A percentile compares a stretch with the other conserved stretches of the same genome.
These are phyloP conservation scores for Odontocolon sp. DNA, from an alignment of 2,888 invertebrate species.

Conservation along the genomic window DNA sequence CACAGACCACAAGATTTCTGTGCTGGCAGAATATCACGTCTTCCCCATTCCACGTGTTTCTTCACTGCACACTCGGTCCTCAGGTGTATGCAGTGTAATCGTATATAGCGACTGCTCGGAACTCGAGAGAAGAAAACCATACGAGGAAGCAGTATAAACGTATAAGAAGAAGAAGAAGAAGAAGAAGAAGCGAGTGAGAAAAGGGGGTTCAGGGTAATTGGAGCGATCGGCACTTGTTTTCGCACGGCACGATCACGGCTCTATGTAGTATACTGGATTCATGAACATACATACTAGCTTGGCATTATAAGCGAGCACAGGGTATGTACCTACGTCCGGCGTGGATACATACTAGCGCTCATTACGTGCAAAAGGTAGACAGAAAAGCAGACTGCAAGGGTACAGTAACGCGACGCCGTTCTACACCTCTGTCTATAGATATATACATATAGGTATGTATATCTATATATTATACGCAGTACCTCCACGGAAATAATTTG, in stretches of 20 bases:
- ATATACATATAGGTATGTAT: not conserved
- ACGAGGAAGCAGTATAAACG: not conserved
- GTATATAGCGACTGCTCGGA: not conserved
- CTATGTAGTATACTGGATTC: conserved; percentile 6
- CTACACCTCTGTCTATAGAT: conserved; percentile 12
- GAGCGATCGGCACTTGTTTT: conserved; percentile 79
- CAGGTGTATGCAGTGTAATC: not conserved
- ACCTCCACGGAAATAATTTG: too few species aligned
- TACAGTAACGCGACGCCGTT: conserved; percentile 53
- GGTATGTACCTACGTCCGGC: conserved; percentile 1
- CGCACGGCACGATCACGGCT: conserved; percentile 75
- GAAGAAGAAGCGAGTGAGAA: conserved; percentile 14
- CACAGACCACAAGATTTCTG: too few species aligned
- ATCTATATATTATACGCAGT: conserved; percentile 24
- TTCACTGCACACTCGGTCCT: not conserved
- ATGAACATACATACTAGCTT: conserved; percentile 22
- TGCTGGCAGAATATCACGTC: too few species aligned
- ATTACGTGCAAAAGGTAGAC: conserved; percentile 60
- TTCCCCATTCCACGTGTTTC: not conserved
- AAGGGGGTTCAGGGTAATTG: conserved; percentile 70
- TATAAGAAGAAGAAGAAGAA: conserved; percentile 1
- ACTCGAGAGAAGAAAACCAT: not conserved
- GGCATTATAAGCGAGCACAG: conserved; percentile 25
- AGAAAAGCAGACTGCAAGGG: too few species aligned
- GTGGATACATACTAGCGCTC: conserved; percentile 59